phyloP scores from a whole-genome alignment of 2,888 invertebrate genomes.

The Halictus quadricinctus region DNA sequence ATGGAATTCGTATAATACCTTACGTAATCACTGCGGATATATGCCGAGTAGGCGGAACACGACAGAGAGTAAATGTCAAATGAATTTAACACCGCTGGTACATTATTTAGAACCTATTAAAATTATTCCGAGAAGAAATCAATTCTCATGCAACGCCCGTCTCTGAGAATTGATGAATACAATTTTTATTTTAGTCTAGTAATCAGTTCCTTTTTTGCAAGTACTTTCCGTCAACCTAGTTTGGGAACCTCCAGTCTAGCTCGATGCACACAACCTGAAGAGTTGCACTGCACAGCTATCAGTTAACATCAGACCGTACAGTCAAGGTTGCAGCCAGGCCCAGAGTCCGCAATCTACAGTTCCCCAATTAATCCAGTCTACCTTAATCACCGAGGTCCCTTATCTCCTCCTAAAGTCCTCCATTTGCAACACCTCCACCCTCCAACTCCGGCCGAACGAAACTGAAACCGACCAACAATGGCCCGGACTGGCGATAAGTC shows the following conservation, averaged over 20 bases:
- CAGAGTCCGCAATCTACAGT: not conserved
- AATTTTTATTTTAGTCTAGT: too few species aligned
- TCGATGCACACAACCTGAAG: not conserved
- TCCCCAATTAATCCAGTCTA: not conserved
- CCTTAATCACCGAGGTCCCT: not conserved
- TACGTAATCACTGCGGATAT: not conserved
- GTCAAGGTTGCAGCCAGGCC: not conserved
- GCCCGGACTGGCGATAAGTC: slow-evolving; percentile 3
- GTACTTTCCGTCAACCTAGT: too few species aligned
- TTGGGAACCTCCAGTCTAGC: too few species aligned
- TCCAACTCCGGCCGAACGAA: not conserved
- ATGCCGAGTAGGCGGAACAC: too few species aligned
- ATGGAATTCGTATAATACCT: not conserved
- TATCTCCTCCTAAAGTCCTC: not conserved
- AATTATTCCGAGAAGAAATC: not conserved
- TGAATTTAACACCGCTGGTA: not conserved
- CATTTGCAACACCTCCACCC: not conserved
- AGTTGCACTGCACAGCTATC: not conserved
- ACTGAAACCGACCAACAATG: not conserved
- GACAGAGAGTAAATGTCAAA: not conserved
- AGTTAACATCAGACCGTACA: not conserved
- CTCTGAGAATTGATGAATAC: too few species aligned
- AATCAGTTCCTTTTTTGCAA: too few species aligned
- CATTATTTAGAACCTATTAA: not conserved
- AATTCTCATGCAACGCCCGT: too few species aligned